Evolutionary conservation across 2,113 vertebrate species (phyloP).

Genomic region (Pachyramphus minor): DNA sequence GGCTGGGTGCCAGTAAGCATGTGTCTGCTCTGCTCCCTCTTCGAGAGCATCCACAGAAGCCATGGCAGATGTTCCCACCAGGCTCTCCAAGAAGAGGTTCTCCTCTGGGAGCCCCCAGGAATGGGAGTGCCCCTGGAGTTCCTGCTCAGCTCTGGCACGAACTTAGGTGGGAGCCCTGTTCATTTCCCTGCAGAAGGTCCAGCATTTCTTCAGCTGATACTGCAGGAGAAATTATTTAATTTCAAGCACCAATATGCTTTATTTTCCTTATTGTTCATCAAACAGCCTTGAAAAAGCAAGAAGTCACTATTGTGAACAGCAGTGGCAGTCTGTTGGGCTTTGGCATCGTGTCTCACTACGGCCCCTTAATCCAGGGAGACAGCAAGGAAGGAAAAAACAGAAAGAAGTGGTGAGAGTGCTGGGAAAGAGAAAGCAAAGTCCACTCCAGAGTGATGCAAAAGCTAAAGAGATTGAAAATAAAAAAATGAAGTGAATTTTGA

Average conservation of each 20-base stretch:
- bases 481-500: not conserved
- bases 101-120: not conserved
- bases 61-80: not conserved
- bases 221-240: not conserved
- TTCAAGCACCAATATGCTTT: not conserved
- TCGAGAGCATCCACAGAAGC: slow-evolving; percentile 29
- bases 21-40: slow-evolving; percentile 37
- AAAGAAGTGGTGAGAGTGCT: not conserved
- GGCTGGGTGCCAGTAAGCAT: slow-evolving; percentile 22
- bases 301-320: fast-evolving
- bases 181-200: not conserved
- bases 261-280: not conserved
- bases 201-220: not conserved
- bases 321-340: not conserved
- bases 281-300: not conserved
- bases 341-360: fast-evolving
- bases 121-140: not conserved
- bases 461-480: not conserved
- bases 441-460: not conserved
- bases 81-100: not conserved
- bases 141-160: not conserved
- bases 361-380: not conserved
- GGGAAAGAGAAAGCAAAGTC: not conserved
- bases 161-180: not conserved
- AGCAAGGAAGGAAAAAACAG: not conserved